Conservation (phyloP, 2,113 vertebrate genomes). For the Odobenus rosmarus region DNA sequence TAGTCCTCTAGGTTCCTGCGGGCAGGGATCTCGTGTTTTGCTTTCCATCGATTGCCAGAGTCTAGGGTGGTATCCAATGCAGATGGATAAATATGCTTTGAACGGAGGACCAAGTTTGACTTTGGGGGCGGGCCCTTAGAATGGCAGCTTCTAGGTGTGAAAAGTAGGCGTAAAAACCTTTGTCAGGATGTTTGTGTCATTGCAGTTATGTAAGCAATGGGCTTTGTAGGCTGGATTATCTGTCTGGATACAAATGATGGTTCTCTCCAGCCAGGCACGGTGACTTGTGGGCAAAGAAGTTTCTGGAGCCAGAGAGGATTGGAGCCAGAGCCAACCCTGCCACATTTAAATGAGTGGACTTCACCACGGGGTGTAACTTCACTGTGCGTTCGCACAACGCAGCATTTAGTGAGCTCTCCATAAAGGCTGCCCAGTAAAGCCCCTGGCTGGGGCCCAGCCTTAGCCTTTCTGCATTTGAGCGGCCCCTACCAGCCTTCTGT, state of each 20-base stretch:
- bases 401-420: neutral
- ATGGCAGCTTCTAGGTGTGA: neutral
- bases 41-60: neutral
- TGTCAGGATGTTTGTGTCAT: no score
- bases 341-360: neutral
- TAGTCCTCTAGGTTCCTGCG: neutral
- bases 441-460: fast-evolving
- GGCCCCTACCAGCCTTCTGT: neutral
- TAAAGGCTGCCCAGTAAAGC: neutral
- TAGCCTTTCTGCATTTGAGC: neutral
- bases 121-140: neutral
- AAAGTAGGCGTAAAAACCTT: neutral
- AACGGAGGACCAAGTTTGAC: fast-evolving
- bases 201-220: neutral
- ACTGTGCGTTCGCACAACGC: neutral
- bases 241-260: neutral
- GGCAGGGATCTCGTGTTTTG: neutral
- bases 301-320: neutral
- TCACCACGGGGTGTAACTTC: neutral
- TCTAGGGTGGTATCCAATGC: neutral
- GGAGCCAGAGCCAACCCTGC: neutral
- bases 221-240: neutral
- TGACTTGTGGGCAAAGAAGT: neutral
- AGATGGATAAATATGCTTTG: no score
- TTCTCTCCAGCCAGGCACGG: neutral